Base-by-base conservation (phyloP, 2,113 vertebrate genomes). In the Mustela lutreola region DNA sequence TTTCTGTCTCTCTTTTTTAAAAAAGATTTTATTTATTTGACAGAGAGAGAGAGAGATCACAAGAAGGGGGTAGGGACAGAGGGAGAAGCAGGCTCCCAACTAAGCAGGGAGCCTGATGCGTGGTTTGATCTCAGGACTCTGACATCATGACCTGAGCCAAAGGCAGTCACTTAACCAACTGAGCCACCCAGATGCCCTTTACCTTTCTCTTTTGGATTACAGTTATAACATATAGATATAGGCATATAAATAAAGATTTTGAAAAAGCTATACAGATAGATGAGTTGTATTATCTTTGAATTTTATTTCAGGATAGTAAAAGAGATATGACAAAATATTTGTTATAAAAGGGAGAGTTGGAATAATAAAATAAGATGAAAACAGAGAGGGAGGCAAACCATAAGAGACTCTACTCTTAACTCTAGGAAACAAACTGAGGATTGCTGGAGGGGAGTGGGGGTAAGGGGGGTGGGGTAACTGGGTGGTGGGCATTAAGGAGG, bases 251-350 rank as follows among this genome's bases (percentile, higher is more conserved):
- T 39, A 67, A 1, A 78, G n/a, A 81, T 73, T 63, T 96, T 89
- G 5, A 4, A 15, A 83, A 82, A 62, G 39, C 58, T 87, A 62
- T 31, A 48, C 50, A 6, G 81, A 19, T 36, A 87, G 36, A 24
- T 83, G 60, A 83, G 31, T 83, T 83, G 24, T 5, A 82, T 12
- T 67, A 33, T n/a, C 26, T 73, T 90, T 78, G 53, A 56, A 67
- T 87, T 91, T 91, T 70, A 83, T 63, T 91, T 93, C 39, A 76
- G 48, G 53, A 89, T 26, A 95, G n/a, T 58, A 92, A 94, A 92
- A 45, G 26, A 76, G 14, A 76, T 45, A 12, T 76, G 26, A 45
- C 1, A 48, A 48, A 48, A 78, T 78, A 31, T 78, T 31, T 78
- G 75, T 78, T 45, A 48, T 31, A 78, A 78, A 48, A 31, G 26